A percentile compares a stretch with the other conserved stretches of the same genome.
Conservation (phyloP, 2,888 invertebrate genomes). For the Drosophila subquinaria region DNA sequence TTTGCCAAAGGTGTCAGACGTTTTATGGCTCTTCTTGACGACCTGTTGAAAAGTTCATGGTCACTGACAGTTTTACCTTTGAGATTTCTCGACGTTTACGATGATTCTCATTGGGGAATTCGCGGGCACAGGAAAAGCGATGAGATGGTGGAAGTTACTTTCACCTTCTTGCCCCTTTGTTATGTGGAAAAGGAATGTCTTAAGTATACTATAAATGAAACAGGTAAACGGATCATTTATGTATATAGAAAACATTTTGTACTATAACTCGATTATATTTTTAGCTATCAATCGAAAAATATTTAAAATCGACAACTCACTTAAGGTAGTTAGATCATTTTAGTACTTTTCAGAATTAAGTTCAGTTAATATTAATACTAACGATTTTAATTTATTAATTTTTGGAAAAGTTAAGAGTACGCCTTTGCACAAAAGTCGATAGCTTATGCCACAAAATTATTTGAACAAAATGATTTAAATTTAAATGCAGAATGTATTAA, state of each 20-base stretch:
- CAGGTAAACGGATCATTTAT: constrained; percentile 16
- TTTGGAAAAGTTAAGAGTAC: no score
- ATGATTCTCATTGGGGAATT: constrained; percentile 22
- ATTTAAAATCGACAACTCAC: no score
- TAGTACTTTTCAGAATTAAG: no score
- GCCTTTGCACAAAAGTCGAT: no score
- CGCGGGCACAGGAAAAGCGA: neutral
- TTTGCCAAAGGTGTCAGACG: constrained; percentile 74
- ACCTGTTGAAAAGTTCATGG: constrained; percentile 79
- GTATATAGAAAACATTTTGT: neutral
- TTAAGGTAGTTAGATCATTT: no score
- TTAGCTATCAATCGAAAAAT: no score
- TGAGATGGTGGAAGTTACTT: constrained; percentile 30
- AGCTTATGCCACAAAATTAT: no score
- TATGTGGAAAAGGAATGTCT: constrained; percentile 9
- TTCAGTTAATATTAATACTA: no score
- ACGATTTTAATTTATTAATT: no score
- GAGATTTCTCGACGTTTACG: constrained; percentile 32
- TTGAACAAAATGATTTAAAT: no score
- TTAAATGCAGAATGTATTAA: no score
- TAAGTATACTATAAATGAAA: constrained; percentile 7
- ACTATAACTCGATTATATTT: neutral
- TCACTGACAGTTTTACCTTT: constrained; percentile 54
- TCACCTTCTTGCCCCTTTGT: constrained; percentile 16
- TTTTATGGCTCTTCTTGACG: constrained; percentile 70